phyloP scores from a whole-genome alignment of 2,888 invertebrate species.

The Exephanes ischioxanthus region DNA sequence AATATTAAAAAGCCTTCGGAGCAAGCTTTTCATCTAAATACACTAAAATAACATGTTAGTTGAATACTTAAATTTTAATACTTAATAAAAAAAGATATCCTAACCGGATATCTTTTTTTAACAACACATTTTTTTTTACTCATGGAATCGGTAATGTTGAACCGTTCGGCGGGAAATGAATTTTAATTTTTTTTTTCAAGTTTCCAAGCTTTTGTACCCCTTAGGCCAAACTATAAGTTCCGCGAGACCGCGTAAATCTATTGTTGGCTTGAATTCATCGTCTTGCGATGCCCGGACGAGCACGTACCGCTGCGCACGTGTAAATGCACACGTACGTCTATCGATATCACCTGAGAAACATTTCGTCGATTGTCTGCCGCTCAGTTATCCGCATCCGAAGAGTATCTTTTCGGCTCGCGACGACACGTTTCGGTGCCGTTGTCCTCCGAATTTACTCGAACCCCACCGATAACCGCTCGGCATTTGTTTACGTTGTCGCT shows the following conservation, averaged over 20 bases:
- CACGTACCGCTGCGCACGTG: conserved; percentile 42
- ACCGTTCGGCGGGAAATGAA: too few relatives aligned
- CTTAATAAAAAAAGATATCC: too few relatives aligned
- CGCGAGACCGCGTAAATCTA: conserved; percentile 59
- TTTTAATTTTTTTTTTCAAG: too few relatives aligned
- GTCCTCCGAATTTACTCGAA: background rate
- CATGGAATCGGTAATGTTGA: too few relatives aligned
- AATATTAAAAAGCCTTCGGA: too few relatives aligned
- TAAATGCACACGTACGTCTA: conserved; percentile 11
- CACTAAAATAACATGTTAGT: too few relatives aligned
- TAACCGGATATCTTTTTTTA: too few relatives aligned
- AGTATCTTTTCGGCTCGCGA: background rate
- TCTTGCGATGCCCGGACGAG: conserved; percentile 49
- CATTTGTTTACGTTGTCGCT: background rate
- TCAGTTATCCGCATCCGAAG: background rate
- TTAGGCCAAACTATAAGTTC: conserved; percentile 40
- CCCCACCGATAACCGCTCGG: background rate
- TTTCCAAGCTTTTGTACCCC: background rate
- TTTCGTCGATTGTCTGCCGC: conserved; percentile 16
- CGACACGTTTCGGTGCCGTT: background rate
- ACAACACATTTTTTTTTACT: too few relatives aligned
- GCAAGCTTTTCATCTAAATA: too few relatives aligned
- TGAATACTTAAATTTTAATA: too few relatives aligned
- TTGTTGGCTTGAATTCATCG: conserved; percentile 62
- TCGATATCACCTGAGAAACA: conserved; percentile 32